Base-by-base conservation (phyloP, 2,113 vertebrate species). In the Trichechus manatus region DNA sequence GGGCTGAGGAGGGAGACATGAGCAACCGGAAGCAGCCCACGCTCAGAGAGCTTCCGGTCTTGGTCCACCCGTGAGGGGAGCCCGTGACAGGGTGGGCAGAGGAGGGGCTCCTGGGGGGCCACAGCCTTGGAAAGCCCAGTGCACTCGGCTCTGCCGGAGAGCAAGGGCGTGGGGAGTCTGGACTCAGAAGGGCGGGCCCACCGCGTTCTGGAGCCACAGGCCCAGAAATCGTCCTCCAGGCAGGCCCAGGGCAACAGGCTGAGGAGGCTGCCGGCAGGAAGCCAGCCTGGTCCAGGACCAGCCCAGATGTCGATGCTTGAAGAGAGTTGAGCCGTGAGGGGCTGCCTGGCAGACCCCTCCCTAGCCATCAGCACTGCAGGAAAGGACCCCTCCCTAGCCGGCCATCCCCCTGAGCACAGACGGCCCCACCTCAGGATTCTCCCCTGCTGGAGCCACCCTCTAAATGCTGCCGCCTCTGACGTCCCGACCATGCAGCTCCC, bases 381-480 rank as follows among this genome's bases (percentile, higher is more conserved):
- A 61, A 17, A 68, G 27, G 8, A 3, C 63, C 23, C 53, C 14
- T 56, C 53, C 53, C 53, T 56, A 56, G 53, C 53, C 53, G 13
- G 27, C 23, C 63, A 64, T 7, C 63, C 64, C 64, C 64, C 63
- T 33, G 29, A 68, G 64, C 29, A 78, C 0, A 0, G 33, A 64
- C 0, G 2, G 9, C 23, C 17, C 56, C 2, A 2, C 33, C 66
- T 1, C 15, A 6, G 20, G 3, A 39, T 0, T 0, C 36, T 27
- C 1, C 1, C 53, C 27, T 5, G 7, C 63, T 0, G 39, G 47
- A 66, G 20, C 4, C 3, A 0, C 1, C 39, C 66, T 88, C 31
- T 39, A 7, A 15, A 5, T 0, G 9, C 88, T 20, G 10, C 22
- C 0, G 0, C 42, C 61, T 56, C 64, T 17, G 31, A 33, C 3